Conservation (phyloP, 2,888 invertebrate species). For the Flabesymbios commensalis region DNA sequence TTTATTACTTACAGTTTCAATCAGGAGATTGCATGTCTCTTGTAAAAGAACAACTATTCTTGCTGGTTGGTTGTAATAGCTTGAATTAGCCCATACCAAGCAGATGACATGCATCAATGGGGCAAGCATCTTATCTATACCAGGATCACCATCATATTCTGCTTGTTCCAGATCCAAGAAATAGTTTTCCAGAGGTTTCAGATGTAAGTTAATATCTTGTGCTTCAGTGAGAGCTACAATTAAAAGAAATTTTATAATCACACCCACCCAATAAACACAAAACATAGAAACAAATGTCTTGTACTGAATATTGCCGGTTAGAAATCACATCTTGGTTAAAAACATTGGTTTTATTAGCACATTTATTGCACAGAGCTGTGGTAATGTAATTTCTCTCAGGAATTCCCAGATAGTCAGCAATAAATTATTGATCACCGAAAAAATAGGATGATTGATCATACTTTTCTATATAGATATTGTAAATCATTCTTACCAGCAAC, state of each 20-base stretch:
- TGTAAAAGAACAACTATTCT: constrained; percentile 86
- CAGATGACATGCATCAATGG: constrained; percentile 86
- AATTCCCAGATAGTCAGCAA: too few species aligned
- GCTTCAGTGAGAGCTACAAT: constrained; percentile 82
- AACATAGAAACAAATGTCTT: neutral
- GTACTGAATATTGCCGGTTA: too few species aligned
- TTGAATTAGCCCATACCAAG: constrained; percentile 85
- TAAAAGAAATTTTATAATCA: neutral
- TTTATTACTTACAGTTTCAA: constrained; percentile 65
- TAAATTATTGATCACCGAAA: too few species aligned
- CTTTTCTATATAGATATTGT: neutral
- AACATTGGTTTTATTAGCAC: too few species aligned
- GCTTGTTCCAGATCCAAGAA: constrained; percentile 72
- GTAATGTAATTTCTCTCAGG: too few species aligned
- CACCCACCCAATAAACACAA: neutral
- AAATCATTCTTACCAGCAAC: constrained; percentile 70
- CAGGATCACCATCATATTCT: constrained; percentile 57
- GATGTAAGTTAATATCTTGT: constrained; percentile 83
- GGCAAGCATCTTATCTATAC: constrained; percentile 75
- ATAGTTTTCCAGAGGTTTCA: constrained; percentile 80
- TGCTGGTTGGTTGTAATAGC: constrained; percentile 84
- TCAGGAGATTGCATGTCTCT: constrained; percentile 87
- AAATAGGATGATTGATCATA: too few species aligned
- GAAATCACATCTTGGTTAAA: too few species aligned
- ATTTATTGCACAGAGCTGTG: too few species aligned